Percentiles rank a stretch among this genome's conserved stretches.
These are phyloP conservation scores for Agrypnus murinus DNA, from an alignment of 2,888 invertebrate genomes.

Conservation along the genomic window DNA sequence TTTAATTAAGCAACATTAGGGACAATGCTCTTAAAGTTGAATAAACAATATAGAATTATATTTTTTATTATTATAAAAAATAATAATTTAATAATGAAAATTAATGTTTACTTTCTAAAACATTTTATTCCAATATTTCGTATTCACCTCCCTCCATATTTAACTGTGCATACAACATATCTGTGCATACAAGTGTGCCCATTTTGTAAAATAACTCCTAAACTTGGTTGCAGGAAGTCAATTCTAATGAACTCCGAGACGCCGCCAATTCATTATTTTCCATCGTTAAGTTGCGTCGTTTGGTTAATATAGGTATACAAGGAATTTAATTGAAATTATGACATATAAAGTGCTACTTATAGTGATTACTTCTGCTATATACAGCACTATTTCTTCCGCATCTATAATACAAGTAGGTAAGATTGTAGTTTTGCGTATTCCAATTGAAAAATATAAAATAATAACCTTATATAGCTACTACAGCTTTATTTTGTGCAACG, in stretches of 20 bases:
- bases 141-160: too few relatives aligned
- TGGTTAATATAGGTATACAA: neutral
- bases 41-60: too few relatives aligned
- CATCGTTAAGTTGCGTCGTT: conserved; percentile 7
- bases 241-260: conserved; percentile 4
- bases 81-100: too few relatives aligned
- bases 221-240: conserved; percentile 16
- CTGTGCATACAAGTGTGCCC: too few relatives aligned
- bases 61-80: too few relatives aligned
- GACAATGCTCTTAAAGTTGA: too few relatives aligned
- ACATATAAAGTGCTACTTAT: neutral
- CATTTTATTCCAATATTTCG: too few relatives aligned
- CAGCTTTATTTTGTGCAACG: neutral
- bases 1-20: too few relatives aligned
- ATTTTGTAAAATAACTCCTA: conserved; percentile 13
- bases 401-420: conserved; percentile 12
- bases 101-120: too few relatives aligned
- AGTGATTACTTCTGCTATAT: neutral
- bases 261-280: conserved; percentile 15
- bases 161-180: too few relatives aligned
- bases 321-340: conserved; percentile 6
- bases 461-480: neutral
- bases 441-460: too few relatives aligned
- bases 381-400: neutral
- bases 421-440: neutral